These are phyloP conservation scores for Heterocephalus glaber DNA, from an alignment of 2,113 vertebrate genomes.

Conservation along the genomic window DNA sequence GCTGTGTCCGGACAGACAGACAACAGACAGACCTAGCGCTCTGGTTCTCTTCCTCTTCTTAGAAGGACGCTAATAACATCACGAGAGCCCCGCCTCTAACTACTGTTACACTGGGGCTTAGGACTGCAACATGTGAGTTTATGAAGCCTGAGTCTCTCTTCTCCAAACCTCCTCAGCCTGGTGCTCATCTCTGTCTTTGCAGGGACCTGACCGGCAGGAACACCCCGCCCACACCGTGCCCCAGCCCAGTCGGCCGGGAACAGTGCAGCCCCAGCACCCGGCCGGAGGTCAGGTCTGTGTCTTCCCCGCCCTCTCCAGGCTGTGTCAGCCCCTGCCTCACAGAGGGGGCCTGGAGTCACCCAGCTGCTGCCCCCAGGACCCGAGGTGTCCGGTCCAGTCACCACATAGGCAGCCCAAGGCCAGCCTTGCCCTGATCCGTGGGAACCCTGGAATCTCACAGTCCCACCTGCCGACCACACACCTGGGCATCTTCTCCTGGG, in stretches of 20 bases:
- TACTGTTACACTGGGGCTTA: background rate
- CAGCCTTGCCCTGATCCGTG: background rate
- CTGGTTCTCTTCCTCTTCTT: background rate
- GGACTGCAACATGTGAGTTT: background rate
- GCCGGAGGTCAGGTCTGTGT: slow-evolving; percentile 1
- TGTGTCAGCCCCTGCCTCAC: background rate
- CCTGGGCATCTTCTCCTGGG: background rate
- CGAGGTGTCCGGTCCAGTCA: background rate
- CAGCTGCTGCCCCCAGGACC: background rate
- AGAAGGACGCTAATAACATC: background rate
- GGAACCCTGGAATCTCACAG: background rate
- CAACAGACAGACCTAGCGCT: too few relatives aligned
- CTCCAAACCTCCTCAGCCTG: background rate
- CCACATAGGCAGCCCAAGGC: background rate
- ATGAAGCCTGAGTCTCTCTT: background rate
- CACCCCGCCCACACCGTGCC: background rate
- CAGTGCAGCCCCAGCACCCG: background rate
- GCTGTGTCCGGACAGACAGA: too few relatives aligned
- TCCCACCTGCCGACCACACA: background rate
- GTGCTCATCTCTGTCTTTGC: background rate
- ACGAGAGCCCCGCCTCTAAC: background rate
- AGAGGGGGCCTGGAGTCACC: rapidly evolving
- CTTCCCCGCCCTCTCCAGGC: background rate
- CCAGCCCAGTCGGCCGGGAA: background rate
- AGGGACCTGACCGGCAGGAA: background rate